Base-by-base conservation (phyloP, 2,797 vertebrate genomes). In the Jordanella pulchra region DNA sequence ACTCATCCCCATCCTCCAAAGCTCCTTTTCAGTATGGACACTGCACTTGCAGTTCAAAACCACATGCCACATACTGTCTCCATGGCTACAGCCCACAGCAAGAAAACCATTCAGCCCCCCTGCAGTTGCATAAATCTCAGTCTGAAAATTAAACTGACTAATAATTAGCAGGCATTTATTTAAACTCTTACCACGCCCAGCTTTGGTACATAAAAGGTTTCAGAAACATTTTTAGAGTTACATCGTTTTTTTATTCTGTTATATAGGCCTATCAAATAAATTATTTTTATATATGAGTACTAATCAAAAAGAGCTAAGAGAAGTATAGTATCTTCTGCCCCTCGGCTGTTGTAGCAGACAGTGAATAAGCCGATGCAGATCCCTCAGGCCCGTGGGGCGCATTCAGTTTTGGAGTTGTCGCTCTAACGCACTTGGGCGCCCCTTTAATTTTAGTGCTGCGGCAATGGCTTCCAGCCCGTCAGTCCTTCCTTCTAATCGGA, bases 21-120 rank as follows among this genome's bases (percentile, higher is more conserved):
- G 71, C 78, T 83, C 72, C 21, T 85, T 66, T 72, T 84, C 56
- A 86, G 74, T 25, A 74, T 76, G 76, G 64, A 54, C 70, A 72
- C 82, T 65, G 76, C 35, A 84, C 87, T 84, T 86, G 79, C 85
- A 75, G 73, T 83, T 76, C 56, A 77, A 85, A 86, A 81, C 84
- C 79, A 83, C 89, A 91, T 93, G 90, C 92, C 91, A 90, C 86
- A 84, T 88, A 77, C 87, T 84, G 91, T 92, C 91, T 92, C 92
- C 91, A 93, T 93, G 90, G 79, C 84, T 90, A 93, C 92, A 81
- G 88, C 89, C 87, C 88, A 89, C 86, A 92, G 90, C 84, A 84
- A 84, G 83, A 84, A 77, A 85, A 85, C 84, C 89, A 86, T 79
- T 83, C 82, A 88, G 74, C 78, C 69, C 83, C 79, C 77, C 79